Conservation (phyloP, 2,888 invertebrate species). For the Choristoneura rosaceana region DNA sequence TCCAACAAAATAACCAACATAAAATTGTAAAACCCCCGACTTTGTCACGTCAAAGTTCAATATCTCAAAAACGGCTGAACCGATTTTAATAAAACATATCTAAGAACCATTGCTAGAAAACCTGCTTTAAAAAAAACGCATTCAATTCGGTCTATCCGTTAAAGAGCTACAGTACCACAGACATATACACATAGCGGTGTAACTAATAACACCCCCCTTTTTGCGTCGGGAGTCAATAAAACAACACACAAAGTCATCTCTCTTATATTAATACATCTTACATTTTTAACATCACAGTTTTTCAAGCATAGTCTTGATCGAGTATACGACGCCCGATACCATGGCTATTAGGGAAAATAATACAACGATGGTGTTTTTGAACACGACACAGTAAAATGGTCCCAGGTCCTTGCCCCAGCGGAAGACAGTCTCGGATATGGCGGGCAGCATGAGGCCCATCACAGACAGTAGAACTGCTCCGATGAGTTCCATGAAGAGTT, state of each 20-base stretch:
- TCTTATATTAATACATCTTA: conserved; percentile 17
- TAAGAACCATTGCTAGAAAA: too few species aligned
- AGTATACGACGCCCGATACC: conserved; percentile 86
- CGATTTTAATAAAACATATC: too few species aligned
- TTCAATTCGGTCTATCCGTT: too few species aligned
- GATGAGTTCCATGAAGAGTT: conserved; percentile 94
- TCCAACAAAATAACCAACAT: too few species aligned
- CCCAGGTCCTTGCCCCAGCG: conserved; percentile 89
- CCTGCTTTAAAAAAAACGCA: too few species aligned
- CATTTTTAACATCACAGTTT: conserved; percentile 59
- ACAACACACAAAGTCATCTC: background rate
- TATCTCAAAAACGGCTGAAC: too few species aligned
- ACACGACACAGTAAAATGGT: conserved; percentile 86
- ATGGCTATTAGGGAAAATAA: conserved; percentile 88
- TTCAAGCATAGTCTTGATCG: conserved; percentile 70
- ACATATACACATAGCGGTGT: too few species aligned
- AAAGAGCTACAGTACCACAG: too few species aligned
- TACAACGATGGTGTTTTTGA: conserved; percentile 87
- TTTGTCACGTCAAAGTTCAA: too few species aligned
- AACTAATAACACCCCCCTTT: too few species aligned
- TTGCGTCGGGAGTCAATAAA: background rate
- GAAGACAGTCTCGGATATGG: conserved; percentile 89
- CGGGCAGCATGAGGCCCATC: conserved; percentile 91
- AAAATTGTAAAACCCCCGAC: too few species aligned
- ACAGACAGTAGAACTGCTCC: conserved; percentile 91